These are phyloP conservation scores for Lagria hirta DNA, from an alignment of 2,888 invertebrate species.

Conservation along the genomic window DNA sequence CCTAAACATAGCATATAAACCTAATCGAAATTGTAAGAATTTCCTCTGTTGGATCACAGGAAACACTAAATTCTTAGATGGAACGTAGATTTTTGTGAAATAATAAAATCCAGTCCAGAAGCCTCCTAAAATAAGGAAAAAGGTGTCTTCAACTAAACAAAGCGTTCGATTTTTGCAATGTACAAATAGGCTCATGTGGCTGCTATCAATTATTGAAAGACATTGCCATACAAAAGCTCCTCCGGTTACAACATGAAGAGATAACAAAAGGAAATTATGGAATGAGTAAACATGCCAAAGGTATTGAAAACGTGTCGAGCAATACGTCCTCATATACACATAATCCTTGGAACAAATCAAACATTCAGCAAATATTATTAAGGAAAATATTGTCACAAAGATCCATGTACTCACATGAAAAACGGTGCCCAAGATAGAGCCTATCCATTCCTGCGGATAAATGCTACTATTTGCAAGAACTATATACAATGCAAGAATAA, in stretches of 20 bases:
- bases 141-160: conserved; percentile 67
- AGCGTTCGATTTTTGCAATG: conserved; percentile 54
- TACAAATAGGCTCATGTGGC: conserved; percentile 59
- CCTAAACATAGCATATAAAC: conserved; percentile 60
- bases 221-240: conserved; percentile 70
- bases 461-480: conserved; percentile 63
- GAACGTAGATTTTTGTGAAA: conserved; percentile 61
- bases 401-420: conserved; percentile 66
- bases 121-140: conserved; percentile 69
- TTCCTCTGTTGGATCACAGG: conserved; percentile 72
- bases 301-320: conserved; percentile 68
- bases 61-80: conserved; percentile 63
- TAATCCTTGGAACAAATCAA: conserved; percentile 71
- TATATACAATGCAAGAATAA: conserved; percentile 45
- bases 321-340: conserved; percentile 62
- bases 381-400: conserved; percentile 64
- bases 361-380: conserved; percentile 70
- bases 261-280: conserved; percentile 60
- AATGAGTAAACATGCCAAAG: conserved; percentile 63
- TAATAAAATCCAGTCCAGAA: conserved; percentile 67
- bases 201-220: conserved; percentile 64
- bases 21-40: conserved; percentile 65
- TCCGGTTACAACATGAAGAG: conserved; percentile 65
- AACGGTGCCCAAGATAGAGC: conserved; percentile 61
- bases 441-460: conserved; percentile 66